phyloP scores from a whole-genome alignment of 2,888 invertebrate genomes.

The Linnaemya tessellans region DNA sequence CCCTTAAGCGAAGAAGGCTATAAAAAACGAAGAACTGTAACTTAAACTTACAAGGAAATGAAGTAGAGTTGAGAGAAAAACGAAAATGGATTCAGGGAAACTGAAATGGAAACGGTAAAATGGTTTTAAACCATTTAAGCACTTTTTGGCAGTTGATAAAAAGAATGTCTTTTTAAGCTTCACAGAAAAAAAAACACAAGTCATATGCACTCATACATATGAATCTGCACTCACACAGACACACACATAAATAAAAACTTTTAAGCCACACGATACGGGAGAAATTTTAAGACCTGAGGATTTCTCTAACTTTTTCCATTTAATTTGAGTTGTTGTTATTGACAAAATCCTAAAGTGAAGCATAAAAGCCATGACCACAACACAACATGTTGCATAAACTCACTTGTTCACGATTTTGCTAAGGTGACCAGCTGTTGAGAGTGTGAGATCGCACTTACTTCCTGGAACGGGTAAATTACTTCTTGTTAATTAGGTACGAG shows the following conservation, averaged over 20 bases:
- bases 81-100: conserved; percentile 10
- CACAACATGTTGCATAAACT: conserved; percentile 9
- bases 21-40: conserved; percentile 32
- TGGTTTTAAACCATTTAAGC: conserved; percentile 67
- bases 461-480: conserved; percentile 39
- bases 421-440: conserved; percentile 27
- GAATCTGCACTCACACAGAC: background rate
- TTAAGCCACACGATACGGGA: conserved; percentile 43
- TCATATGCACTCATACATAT: background rate
- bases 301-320: conserved; percentile 33
- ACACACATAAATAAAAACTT: conserved; percentile 12
- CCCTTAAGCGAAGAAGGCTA: conserved; percentile 31
- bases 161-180: conserved; percentile 71
- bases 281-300: conserved; percentile 47
- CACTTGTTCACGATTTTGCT: conserved; percentile 20
- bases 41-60: conserved; percentile 36
- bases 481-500: background rate
- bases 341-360: conserved; percentile 17
- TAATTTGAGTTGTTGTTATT: conserved; percentile 5
- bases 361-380: conserved; percentile 31
- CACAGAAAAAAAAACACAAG: conserved; percentile 51
- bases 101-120: conserved; percentile 38
- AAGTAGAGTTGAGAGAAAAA: conserved; percentile 22
- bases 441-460: background rate
- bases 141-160: conserved; percentile 72